These are phyloP conservation scores for Zaprionus nigranus DNA, from an alignment of 1,140 invertebrate genomes.

Conservation along the genomic window DNA sequence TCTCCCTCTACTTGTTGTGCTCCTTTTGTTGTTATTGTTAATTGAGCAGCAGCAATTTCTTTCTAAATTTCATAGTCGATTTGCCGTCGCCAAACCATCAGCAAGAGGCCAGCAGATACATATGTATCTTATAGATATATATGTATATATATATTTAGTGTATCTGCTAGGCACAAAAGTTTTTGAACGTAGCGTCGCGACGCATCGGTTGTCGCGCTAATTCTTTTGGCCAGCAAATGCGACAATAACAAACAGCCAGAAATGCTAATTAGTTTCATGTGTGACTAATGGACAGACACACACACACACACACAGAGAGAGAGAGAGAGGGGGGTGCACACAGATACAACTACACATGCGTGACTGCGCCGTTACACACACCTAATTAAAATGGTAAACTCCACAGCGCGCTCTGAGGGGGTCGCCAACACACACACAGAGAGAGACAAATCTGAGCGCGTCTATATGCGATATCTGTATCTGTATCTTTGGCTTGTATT, in stretches of 20 bases:
- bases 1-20: too few species aligned
- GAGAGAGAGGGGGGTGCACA: conserved; percentile 21
- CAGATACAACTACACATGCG: conserved; percentile 62
- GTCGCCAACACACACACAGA: conserved; percentile 33
- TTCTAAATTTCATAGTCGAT: conserved; percentile 73
- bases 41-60: conserved; percentile 61
- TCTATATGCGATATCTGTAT: neutral
- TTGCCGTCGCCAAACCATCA: conserved; percentile 71
- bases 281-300: conserved; percentile 80
- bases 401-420: conserved; percentile 45
- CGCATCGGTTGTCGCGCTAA: conserved; percentile 67
- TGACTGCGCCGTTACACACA: conserved; percentile 67
- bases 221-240: conserved; percentile 81
- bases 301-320: conserved; percentile 28
- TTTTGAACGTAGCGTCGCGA: conserved; percentile 49
- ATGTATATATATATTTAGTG: conserved; percentile 23
- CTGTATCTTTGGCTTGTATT: neutral
- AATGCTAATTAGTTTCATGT: conserved; percentile 84
- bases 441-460: neutral
- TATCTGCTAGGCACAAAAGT: conserved; percentile 16
- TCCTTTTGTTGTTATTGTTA: conserved; percentile 32
- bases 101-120: conserved; percentile 45
- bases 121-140: conserved; percentile 4
- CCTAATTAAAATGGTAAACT: conserved; percentile 78
- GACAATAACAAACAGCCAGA: conserved; percentile 82